A percentile compares a stretch with the other conserved stretches of the same genome.
Conservation (phyloP, 2,797 vertebrate species). For the Setipinna tenuifilis region DNA sequence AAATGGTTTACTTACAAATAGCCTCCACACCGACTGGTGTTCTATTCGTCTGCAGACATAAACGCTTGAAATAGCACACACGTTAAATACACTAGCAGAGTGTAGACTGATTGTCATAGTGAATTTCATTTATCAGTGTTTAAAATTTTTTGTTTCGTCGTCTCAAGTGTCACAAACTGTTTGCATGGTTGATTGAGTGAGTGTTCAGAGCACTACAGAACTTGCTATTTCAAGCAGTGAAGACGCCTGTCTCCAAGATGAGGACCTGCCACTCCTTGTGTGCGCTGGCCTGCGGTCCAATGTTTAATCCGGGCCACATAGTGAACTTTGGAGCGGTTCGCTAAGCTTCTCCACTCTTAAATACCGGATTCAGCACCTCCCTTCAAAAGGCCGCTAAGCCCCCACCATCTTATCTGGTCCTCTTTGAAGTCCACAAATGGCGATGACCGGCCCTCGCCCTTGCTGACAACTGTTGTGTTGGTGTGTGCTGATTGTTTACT, state of each 20-base stretch:
- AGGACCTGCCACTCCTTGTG: constrained; percentile 39
- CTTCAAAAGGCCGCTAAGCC: constrained; percentile 53
- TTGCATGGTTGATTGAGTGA: background rate
- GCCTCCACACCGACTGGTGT: background rate
- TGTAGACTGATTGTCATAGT: background rate
- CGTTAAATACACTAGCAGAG: background rate
- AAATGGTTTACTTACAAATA: constrained; percentile 27
- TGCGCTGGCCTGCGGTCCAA: constrained; percentile 36
- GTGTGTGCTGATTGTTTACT: background rate
- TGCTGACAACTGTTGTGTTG: constrained; percentile 35
- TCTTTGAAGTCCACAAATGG: constrained; percentile 47
- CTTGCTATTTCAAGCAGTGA: constrained; percentile 6
- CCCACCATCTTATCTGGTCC: constrained; percentile 50
- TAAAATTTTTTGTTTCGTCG: background rate
- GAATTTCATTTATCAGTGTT: background rate
- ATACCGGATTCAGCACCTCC: constrained; percentile 50
- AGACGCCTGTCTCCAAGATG: constrained; percentile 41
- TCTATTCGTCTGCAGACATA: constrained; percentile 4
- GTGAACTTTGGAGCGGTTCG: constrained; percentile 49
- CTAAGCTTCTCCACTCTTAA: constrained; percentile 56
- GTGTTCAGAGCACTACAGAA: background rate
- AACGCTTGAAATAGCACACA: constrained; percentile 13
- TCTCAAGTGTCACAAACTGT: background rate
- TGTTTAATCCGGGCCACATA: constrained; percentile 50
- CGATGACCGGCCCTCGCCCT: constrained; percentile 39